Percentiles rank a stretch among this genome's conserved stretches.
These are phyloP conservation scores for Strigamia crassipes DNA, from an alignment of 2,888 invertebrate genomes.

Conservation along the genomic window DNA sequence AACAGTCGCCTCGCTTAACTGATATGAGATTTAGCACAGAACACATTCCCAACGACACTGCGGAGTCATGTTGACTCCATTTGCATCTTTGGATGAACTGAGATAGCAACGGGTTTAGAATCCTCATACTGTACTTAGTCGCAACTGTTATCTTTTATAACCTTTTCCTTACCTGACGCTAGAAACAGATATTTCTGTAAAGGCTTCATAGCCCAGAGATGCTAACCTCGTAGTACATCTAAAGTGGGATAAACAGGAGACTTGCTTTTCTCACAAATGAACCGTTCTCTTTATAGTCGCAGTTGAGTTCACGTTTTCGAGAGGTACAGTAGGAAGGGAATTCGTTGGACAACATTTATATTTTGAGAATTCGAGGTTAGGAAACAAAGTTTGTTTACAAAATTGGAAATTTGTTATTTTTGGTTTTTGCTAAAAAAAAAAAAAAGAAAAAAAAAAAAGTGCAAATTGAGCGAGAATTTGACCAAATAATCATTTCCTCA, in stretches of 20 bases:
- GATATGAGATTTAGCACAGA: neutral
- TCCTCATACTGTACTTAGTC: neutral
- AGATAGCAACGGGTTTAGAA: neutral
- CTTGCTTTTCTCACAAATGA: neutral
- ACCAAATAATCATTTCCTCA: neutral
- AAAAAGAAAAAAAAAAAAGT: too few relatives aligned
- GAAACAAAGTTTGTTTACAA: neutral
- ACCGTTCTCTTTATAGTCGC: constrained; percentile 17
- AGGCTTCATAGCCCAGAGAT: neutral
- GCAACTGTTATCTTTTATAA: neutral
- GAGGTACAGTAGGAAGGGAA: neutral
- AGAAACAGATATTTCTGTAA: constrained; percentile 9
- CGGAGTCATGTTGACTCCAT: neutral
- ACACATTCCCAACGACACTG: neutral
- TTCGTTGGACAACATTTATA: neutral
- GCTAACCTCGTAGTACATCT: neutral
- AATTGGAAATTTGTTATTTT: neutral
- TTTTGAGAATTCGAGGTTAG: too few relatives aligned
- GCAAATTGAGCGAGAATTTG: neutral
- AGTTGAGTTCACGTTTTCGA: neutral
- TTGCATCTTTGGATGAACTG: neutral
- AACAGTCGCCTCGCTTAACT: neutral
- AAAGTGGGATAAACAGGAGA: neutral
- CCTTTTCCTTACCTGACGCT: neutral
- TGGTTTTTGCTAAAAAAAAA: too few relatives aligned